Conservation (phyloP, 2,113 vertebrate species). For the Ammodytes marinus region DNA sequence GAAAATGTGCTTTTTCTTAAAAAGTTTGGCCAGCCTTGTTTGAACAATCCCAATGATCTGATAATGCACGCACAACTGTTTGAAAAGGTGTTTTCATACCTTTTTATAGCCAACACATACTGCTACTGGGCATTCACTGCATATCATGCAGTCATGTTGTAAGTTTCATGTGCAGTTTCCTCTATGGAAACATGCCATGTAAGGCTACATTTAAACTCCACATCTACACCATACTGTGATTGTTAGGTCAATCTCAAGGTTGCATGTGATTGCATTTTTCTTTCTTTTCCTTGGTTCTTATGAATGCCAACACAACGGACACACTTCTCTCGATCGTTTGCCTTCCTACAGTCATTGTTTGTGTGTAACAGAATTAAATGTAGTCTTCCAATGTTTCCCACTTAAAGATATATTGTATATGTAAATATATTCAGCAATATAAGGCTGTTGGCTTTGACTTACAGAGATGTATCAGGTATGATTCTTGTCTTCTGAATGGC, state of each 20-base stretch:
- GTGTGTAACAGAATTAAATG: slow-evolving; percentile 22
- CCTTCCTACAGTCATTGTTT: slow-evolving; percentile 20
- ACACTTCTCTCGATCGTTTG: slow-evolving; percentile 22
- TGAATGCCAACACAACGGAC: slow-evolving; percentile 3
- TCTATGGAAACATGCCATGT: background rate
- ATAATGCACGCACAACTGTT: background rate
- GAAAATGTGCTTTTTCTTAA: background rate
- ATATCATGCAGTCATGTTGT: background rate
- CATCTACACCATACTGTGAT: background rate
- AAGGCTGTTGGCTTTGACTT: slow-evolving; percentile 48
- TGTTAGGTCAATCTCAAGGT: slow-evolving; percentile 11
- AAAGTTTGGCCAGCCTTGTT: background rate
- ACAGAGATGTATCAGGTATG: slow-evolving; percentile 49
- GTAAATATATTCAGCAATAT: slow-evolving; percentile 56
- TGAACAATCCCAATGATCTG: background rate
- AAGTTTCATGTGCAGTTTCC: background rate
- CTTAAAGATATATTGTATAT: slow-evolving; percentile 37
- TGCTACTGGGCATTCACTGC: background rate
- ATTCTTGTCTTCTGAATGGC: slow-evolving; percentile 57
- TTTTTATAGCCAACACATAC: background rate
- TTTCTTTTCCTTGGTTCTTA: slow-evolving; percentile 80
- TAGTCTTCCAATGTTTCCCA: slow-evolving; percentile 58
- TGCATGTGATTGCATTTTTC: slow-evolving; percentile 80
- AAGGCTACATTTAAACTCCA: background rate
- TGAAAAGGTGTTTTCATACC: background rate